Percentiles rank a stretch among this genome's conserved stretches.
These are phyloP conservation scores for Smittia sp. DNA, from an alignment of 2,888 invertebrate genomes.

Conservation along the genomic window DNA sequence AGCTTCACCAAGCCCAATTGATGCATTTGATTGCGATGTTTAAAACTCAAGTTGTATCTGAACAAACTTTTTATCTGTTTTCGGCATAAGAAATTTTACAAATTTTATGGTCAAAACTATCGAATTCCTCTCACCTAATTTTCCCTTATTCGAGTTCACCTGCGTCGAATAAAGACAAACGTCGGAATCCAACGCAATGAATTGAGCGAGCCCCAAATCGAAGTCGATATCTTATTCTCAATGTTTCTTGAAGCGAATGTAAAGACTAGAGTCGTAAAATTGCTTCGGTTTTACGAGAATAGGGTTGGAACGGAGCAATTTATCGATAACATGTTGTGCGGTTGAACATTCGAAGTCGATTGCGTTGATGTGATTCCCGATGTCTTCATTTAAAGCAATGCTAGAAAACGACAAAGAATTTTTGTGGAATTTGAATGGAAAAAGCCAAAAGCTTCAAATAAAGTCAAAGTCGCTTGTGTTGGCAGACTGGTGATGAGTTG, in stretches of 20 bases:
- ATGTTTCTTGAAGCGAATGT: neutral
- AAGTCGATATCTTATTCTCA: conserved; percentile 6
- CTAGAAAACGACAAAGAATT: neutral
- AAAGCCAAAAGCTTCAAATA: neutral
- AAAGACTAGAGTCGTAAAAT: conserved; percentile 34
- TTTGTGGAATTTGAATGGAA: neutral
- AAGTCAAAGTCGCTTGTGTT: neutral
- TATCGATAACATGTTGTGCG: conserved; percentile 18
- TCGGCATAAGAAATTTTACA: no score
- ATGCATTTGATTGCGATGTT: no score
- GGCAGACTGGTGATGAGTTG: conserved; percentile 3
- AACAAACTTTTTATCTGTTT: no score
- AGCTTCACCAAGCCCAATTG: no score
- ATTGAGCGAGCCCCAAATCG: neutral
- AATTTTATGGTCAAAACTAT: no score
- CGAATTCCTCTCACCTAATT: no score
- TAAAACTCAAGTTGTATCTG: no score
- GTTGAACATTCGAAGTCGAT: neutral
- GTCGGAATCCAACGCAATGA: neutral
- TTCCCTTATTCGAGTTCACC: neutral
- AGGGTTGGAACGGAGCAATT: conserved; percentile 34
- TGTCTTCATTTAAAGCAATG: neutral
- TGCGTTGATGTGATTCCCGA: neutral
- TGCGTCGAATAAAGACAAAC: neutral
- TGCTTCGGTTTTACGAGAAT: conserved; percentile 26